These are phyloP conservation scores for Casuarius casuarius DNA, from an alignment of 2,113 vertebrate species.

Conservation along the genomic window DNA sequence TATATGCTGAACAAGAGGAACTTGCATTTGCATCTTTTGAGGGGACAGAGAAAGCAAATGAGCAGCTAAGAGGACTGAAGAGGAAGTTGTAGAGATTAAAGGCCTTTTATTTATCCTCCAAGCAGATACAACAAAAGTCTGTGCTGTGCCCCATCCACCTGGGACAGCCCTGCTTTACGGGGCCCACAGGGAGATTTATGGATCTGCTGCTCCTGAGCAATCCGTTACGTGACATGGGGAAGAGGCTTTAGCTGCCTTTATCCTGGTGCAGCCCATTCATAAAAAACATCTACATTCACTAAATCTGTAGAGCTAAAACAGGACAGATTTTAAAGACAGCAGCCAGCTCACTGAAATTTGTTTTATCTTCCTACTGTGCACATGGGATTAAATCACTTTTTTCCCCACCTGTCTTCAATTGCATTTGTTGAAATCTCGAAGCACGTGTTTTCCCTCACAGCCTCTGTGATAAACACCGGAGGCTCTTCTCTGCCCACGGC, in stretches of 20 bases:
- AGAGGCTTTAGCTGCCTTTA: background rate
- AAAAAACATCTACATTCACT: background rate
- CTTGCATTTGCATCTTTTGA: background rate
- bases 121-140: background rate
- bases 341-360: background rate
- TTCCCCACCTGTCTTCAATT: background rate
- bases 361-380: fast-evolving
- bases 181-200: fast-evolving
- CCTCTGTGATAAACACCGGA: background rate
- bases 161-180: background rate
- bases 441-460: background rate
- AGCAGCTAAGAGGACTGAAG: background rate
- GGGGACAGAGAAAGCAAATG: background rate
- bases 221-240: background rate
- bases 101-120: background rate
- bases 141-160: background rate
- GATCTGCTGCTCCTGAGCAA: background rate
- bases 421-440: background rate
- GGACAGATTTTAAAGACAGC: background rate
- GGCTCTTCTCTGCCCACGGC: background rate
- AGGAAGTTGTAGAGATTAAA: background rate
- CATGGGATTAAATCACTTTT: background rate
- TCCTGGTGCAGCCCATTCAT: background rate
- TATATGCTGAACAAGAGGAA: background rate
- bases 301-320: background rate